Percentiles rank a stretch among this genome's conserved stretches.
Evolutionary conservation across 1,140 invertebrate species (phyloP).

Genomic region (Elysia chlorotica): DNA sequence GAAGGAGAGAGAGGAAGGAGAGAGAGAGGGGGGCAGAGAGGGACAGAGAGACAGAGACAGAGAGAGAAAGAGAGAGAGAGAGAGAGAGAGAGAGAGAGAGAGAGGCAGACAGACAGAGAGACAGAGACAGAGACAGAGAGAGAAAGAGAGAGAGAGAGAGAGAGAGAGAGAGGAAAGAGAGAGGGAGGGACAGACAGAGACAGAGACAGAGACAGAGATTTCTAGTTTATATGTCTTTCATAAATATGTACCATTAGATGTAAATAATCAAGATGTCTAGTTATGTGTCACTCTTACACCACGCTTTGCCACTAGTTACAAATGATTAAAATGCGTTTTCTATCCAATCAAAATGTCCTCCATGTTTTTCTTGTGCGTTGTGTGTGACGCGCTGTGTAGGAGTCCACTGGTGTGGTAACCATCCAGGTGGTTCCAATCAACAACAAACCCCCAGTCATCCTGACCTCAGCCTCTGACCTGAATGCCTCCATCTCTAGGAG

Average conservation of each 20-base stretch:
- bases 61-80: background rate
- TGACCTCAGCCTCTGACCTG: background rate
- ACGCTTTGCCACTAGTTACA: no score
- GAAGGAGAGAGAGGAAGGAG: no score
- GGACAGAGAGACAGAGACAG: background rate
- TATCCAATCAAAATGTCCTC: no score
- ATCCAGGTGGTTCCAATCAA: background rate
- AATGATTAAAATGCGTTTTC: no score
- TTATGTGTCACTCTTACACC: no score
- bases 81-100: background rate
- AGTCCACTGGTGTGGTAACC: background rate
- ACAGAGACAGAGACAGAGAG: conserved; percentile 2
- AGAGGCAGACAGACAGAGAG: conserved; percentile 5
- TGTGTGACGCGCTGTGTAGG: background rate
- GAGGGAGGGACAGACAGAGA: no score
- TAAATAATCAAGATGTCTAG: no score
- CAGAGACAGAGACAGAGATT: no score
- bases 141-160: background rate
- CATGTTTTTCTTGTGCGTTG: no score
- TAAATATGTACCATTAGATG: no score
- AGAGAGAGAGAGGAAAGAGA: background rate
- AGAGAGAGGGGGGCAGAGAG: background rate
- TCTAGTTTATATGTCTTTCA: no score
- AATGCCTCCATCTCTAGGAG: background rate
- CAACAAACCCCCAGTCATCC: background rate